A percentile compares a stretch with the other conserved stretches of the same genome.
Evolutionary conservation across 2,113 vertebrate genomes (phyloP).

Genomic region (Maccullochella peelii): DNA sequence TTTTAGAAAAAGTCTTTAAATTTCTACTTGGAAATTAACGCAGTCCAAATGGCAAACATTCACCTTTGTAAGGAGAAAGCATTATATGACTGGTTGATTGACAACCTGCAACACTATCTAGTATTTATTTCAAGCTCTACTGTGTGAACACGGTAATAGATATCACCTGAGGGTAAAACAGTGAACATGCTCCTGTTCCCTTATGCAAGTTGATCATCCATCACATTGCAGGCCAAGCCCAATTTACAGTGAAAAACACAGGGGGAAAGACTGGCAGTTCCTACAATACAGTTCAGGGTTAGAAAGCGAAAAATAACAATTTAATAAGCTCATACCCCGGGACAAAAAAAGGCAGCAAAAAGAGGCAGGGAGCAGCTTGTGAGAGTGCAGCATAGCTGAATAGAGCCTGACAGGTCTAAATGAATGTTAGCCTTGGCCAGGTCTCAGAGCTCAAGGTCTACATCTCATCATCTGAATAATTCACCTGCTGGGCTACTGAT

Average conservation of each 20-base stretch:
- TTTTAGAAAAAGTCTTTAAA: no score
- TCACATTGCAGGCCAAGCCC: slow-evolving; percentile 24
- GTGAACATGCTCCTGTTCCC: slow-evolving; percentile 12
- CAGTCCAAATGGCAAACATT: neutral
- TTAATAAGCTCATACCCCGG: slow-evolving; percentile 61
- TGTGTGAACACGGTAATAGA: neutral
- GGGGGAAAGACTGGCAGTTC: slow-evolving; percentile 19
- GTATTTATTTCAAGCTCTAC: slow-evolving; percentile 29
- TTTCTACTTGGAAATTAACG: neutral
- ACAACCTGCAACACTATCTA: neutral
- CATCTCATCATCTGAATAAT: slow-evolving; percentile 79
- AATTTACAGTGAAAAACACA: slow-evolving; percentile 37
- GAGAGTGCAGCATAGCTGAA: slow-evolving; percentile 59
- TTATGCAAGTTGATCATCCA: slow-evolving; percentile 26
- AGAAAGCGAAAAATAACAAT: slow-evolving; percentile 56
- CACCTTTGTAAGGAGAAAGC: neutral
- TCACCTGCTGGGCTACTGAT: slow-evolving; percentile 65
- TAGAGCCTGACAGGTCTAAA: slow-evolving; percentile 72
- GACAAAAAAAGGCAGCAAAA: slow-evolving; percentile 27
- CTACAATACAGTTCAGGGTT: slow-evolving; percentile 38
- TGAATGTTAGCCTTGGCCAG: slow-evolving; percentile 74
- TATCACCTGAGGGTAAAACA: slow-evolving; percentile 5
- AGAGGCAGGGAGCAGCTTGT: slow-evolving; percentile 48
- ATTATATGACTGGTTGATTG: neutral
- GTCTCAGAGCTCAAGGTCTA: slow-evolving; percentile 74